Conservation (phyloP, 2,888 invertebrate genomes). For the Aricia artaxerxes region DNA sequence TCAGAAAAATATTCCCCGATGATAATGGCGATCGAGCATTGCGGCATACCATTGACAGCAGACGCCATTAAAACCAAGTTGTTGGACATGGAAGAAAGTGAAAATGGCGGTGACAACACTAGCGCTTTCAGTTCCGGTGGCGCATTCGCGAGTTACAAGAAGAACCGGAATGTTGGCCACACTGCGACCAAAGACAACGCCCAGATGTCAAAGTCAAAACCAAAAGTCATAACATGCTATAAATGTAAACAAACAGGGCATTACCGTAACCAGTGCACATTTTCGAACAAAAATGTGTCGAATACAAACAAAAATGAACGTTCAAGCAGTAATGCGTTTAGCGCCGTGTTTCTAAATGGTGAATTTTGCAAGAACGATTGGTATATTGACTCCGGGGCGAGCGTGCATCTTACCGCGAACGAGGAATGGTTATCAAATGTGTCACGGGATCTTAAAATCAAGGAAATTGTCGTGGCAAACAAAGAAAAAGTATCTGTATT, state of each 20-base stretch:
- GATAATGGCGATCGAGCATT: conserved; percentile 36
- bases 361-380: conserved; percentile 43
- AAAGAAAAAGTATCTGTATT: conserved; percentile 36
- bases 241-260: conserved; percentile 44
- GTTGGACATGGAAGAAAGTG: conserved; percentile 37
- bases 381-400: conserved; percentile 45
- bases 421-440: conserved; percentile 37
- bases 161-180: conserved; percentile 38
- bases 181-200: conserved; percentile 38
- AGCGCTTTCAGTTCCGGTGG: conserved; percentile 35
- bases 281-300: conserved; percentile 34
- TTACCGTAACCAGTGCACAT: conserved; percentile 42
- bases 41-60: conserved; percentile 36
- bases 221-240: conserved; percentile 38
- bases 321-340: conserved; percentile 43
- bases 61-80: conserved; percentile 41
- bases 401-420: conserved; percentile 37
- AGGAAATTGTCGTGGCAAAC: conserved; percentile 26
- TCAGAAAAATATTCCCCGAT: conserved; percentile 34
- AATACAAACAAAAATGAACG: conserved; percentile 38
- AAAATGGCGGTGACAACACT: conserved; percentile 33
- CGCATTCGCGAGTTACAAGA: conserved; percentile 40
- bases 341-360: conserved; percentile 43
- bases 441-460: conserved; percentile 29
- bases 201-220: conserved; percentile 40